Evolutionary conservation across 2,797 vertebrate genomes (phyloP), one percentile per base, ranked within the genome.

Genomic region (Poecilia picta): DNA sequence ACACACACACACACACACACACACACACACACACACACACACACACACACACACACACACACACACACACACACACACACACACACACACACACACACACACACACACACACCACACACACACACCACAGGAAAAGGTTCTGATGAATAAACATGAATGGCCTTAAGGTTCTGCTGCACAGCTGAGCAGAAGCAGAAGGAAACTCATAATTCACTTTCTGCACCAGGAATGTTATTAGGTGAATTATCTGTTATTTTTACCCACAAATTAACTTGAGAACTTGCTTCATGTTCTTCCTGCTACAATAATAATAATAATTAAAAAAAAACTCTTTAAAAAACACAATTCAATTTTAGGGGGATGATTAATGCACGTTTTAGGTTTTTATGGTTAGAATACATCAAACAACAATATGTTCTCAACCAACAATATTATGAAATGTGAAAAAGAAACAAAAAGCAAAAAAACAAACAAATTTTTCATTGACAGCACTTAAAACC

Each of bases 121-220:
- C n/a, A n/a, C n/a, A n/a, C n/a, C 33, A 85, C 75, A 82, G 72
- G 46, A 71, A 64, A 71, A 81, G 45, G 49, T 5, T 51, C 49
- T 78, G 53, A 81, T 87, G 76, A 84, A 77, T 79, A 79, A 57
- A 68, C 72, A 23, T 57, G 53, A 75, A 81, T 47, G 39, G 41
- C 68, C 23, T n/a, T n/a, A 28, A 71, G 68, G 68, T 18, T 53
- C 7, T 53, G 80, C 31, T 66, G 47, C 31, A 41, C 8, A 73
- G 62, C 41, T 51, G 64, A 72, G 51, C 49, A 77, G 66, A 80
- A 43, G 71, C 36, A 72, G 31, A 49, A 76, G 51, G 2, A 25
- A 64, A 43, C 53, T 66, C 74, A 4, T 31, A 68, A 72, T 28
- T 71, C 1, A 74, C 36, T 41, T 73, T 73, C 31, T 31, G 71